phyloP scores from a whole-genome alignment of 2,113 vertebrate species.

The Labeo rohita region DNA sequence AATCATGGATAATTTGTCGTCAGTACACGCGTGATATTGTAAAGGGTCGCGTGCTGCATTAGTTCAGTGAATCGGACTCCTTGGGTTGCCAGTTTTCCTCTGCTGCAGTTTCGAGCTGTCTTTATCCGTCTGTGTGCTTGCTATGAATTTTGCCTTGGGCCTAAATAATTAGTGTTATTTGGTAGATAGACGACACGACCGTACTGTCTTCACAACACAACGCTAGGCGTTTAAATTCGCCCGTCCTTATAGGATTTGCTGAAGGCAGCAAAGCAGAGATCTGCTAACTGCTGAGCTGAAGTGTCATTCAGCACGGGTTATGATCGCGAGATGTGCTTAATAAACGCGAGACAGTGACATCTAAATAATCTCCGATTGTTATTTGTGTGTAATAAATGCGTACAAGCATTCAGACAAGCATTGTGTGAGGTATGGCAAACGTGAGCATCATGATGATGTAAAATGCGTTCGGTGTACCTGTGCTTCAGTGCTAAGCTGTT shows the following conservation, averaged over 20 bases:
- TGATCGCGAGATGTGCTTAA: constrained; percentile 36
- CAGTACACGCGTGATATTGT: background rate
- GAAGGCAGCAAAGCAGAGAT: constrained; percentile 15
- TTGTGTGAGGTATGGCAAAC: constrained; percentile 9
- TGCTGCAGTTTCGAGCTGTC: constrained; percentile 66
- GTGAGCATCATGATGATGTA: constrained; percentile 5
- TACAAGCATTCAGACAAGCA: background rate
- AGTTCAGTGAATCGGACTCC: constrained; percentile 24
- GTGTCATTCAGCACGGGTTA: constrained; percentile 35
- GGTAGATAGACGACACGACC: background rate
- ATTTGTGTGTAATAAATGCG: background rate
- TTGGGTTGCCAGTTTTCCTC: constrained; percentile 69
- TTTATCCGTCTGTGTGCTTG: constrained; percentile 50
- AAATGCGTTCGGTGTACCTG: constrained; percentile 20
- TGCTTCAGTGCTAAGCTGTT: constrained; percentile 27
- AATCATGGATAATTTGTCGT: background rate
- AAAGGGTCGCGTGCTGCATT: background rate
- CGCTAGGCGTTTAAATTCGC: background rate
- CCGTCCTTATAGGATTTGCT: constrained; percentile 21
- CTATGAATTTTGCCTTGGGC: constrained; percentile 51
- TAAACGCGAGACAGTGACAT: constrained; percentile 25
- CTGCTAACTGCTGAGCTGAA: constrained; percentile 42
- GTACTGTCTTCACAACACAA: background rate
- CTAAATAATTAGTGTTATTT: constrained; percentile 32
- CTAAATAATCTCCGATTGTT: background rate